These are phyloP conservation scores for Microctonus brassicae DNA, from an alignment of 2,888 invertebrate species.

Conservation along the genomic window DNA sequence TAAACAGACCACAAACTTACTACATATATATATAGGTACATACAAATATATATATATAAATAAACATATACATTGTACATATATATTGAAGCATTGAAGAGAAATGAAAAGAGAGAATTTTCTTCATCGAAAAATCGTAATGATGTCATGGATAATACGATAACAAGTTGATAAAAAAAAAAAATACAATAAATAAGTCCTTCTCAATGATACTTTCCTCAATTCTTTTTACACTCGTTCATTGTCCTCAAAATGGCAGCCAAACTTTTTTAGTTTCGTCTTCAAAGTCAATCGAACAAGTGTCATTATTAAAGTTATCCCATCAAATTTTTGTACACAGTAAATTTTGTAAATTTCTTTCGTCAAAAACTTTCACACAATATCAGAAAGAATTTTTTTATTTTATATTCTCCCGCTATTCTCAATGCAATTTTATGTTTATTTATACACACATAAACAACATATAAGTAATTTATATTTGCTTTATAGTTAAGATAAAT, in stretches of 20 bases:
- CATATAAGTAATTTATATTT: background rate
- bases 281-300: background rate
- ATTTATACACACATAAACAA: too few relatives aligned
- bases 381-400: background rate
- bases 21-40: background rate
- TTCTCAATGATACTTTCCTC: background rate
- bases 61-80: too few relatives aligned
- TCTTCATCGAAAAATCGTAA: slow-evolving; percentile 25
- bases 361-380: background rate
- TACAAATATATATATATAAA: background rate
- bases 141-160: slow-evolving; percentile 1
- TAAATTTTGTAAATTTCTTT: background rate
- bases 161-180: background rate
- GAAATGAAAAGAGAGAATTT: background rate
- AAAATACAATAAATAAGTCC: background rate
- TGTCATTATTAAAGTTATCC: background rate
- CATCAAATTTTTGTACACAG: background rate
- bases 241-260: too few relatives aligned
- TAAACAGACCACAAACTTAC: slow-evolving; percentile 50
- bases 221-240: too few relatives aligned
- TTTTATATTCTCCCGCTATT: background rate
- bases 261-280: too few relatives aligned
- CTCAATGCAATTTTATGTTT: background rate
- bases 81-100: too few relatives aligned
- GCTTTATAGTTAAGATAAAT: background rate